phyloP scores from a whole-genome alignment of 1,140 invertebrate species.

The Tigriopus japonicus region DNA sequence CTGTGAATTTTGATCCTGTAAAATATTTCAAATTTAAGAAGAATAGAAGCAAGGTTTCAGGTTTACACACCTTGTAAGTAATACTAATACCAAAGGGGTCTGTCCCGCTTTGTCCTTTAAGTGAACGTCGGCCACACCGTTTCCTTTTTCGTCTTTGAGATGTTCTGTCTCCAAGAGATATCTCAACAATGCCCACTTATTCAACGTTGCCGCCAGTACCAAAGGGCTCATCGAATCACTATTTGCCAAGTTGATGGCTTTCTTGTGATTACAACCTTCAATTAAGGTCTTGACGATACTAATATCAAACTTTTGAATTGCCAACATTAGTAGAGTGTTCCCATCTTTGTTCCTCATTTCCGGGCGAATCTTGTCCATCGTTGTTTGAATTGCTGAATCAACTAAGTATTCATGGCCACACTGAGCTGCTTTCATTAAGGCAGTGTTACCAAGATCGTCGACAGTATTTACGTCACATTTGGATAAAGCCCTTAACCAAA shows the following conservation, averaged over 20 bases:
- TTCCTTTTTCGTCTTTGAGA: not conserved
- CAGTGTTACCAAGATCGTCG: not conserved
- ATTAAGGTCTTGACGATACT: not conserved
- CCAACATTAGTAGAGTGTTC: not conserved
- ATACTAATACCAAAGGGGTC: not conserved
- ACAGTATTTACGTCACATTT: slow-evolving; percentile 3
- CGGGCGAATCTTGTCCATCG: not conserved
- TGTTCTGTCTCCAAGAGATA: not conserved
- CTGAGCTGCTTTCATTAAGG: slow-evolving; percentile 6
- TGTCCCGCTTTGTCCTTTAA: not conserved
- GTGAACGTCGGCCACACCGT: not conserved
- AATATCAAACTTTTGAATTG: not conserved
- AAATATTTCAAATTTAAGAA: not conserved
- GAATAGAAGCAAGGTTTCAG: not conserved
- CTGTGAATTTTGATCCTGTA: not conserved
- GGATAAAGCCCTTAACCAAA: not conserved
- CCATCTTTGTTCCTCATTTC: not conserved
- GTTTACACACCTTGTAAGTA: not conserved
- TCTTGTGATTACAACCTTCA: not conserved
- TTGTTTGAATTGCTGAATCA: not conserved
- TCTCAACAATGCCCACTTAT: not conserved
- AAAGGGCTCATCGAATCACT: not conserved
- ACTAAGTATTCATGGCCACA: not conserved
- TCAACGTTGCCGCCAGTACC: not conserved
- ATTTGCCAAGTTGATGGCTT: not conserved